phyloP scores from a whole-genome alignment of 2,888 invertebrate genomes.

The Cerceris ruficornis region DNA sequence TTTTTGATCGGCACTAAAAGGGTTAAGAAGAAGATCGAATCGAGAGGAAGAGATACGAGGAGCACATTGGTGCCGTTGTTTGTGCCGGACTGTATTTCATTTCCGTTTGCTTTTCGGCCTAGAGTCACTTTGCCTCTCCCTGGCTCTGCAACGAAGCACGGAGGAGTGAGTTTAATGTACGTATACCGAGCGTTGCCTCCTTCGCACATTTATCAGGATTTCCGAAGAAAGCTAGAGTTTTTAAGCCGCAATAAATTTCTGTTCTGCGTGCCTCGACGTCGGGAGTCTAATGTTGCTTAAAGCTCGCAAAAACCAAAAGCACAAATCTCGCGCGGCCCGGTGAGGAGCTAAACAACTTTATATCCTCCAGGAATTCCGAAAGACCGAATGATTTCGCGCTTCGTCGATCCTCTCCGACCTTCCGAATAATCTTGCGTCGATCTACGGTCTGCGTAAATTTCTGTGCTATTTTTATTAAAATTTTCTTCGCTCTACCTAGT shows the following conservation, averaged over 20 bases:
- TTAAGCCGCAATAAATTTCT: slow-evolving; percentile 81
- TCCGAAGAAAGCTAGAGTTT: slow-evolving; percentile 85
- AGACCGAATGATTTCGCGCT: too few species aligned
- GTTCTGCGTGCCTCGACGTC: slow-evolving; percentile 67
- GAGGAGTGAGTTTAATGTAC: slow-evolving; percentile 51
- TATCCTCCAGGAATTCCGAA: neutral
- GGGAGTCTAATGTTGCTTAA: slow-evolving; percentile 74
- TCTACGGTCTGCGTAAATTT: too few species aligned
- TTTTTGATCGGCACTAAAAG: neutral
- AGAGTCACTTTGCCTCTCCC: slow-evolving; percentile 69
- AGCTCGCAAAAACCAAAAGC: slow-evolving; percentile 69
- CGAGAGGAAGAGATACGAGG: neutral
- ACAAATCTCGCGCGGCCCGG: slow-evolving; percentile 49
- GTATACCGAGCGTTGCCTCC: slow-evolving; percentile 68
- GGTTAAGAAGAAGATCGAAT: neutral
- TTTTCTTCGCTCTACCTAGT: too few species aligned
- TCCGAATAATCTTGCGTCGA: too few species aligned
- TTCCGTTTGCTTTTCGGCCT: slow-evolving; percentile 79
- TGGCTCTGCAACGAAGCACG: slow-evolving; percentile 38
- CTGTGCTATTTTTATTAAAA: too few species aligned
- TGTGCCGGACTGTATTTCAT: slow-evolving; percentile 65
- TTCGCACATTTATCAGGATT: slow-evolving; percentile 86
- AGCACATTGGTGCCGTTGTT: slow-evolving; percentile 57
- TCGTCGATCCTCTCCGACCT: too few species aligned
- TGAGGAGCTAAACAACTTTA: slow-evolving; percentile 29